A percentile compares a stretch with the other conserved stretches of the same genome.
Evolutionary conservation across 2,888 invertebrate species (phyloP).

Genomic region (Habrosyne pyritoides): DNA sequence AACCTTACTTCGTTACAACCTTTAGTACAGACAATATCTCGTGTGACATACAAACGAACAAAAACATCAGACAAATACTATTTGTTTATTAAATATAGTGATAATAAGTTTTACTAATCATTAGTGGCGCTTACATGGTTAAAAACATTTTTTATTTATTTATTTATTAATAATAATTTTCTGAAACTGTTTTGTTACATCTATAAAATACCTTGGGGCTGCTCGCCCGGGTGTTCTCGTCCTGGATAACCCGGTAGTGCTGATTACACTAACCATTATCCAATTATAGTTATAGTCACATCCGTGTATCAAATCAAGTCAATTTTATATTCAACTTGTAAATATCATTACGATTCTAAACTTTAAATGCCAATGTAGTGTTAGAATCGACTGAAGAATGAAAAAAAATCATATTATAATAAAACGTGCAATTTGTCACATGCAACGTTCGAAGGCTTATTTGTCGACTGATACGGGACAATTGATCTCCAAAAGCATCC

Average conservation of each 20-base stretch:
- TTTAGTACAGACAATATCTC: slow-evolving; percentile 10
- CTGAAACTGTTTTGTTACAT: neutral
- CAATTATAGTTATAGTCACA: neutral
- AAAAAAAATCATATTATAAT: too few species aligned
- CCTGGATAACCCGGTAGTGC: neutral
- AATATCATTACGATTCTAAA: too few species aligned
- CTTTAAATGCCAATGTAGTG: too few species aligned
- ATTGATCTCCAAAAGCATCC: too few species aligned
- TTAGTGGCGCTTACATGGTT: slow-evolving; percentile 19
- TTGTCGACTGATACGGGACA: too few species aligned
- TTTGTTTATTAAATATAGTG: slow-evolving; percentile 16
- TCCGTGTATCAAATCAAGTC: neutral
- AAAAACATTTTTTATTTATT: neutral
- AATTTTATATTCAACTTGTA: neutral
- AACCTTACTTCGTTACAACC: slow-evolving; percentile 42
- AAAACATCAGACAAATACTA: slow-evolving; percentile 11
- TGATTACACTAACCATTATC: neutral
- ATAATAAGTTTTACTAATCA: slow-evolving; percentile 13
- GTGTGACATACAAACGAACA: slow-evolving; percentile 10
- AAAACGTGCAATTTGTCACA: too few species aligned
- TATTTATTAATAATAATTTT: neutral
- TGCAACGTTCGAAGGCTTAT: too few species aligned
- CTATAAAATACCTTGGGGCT: neutral
- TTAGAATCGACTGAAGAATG: too few species aligned
- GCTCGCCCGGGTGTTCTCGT: neutral